Evolutionary conservation across 35 echinoderm and acorn worm genomes (phyloP).

Genomic region (Amphiura filiformis): DNA sequence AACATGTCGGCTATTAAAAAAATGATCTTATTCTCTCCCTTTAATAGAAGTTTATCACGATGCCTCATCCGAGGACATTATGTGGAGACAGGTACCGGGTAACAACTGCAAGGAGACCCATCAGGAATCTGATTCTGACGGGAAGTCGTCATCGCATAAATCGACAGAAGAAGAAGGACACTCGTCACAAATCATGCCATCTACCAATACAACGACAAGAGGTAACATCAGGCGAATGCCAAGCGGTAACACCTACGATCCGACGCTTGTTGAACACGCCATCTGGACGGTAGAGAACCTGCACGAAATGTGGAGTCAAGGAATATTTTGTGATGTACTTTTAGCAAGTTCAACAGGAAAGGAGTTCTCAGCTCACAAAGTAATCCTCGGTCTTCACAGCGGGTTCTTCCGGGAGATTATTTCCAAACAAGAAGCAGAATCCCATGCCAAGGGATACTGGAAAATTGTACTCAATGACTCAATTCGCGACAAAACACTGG

Average conservation of each 20-base stretch:
- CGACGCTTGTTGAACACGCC: background rate
- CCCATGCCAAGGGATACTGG: background rate
- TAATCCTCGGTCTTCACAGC: conserved; percentile 26
- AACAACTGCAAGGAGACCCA: no score
- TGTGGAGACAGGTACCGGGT: no score
- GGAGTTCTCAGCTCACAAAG: conserved; percentile 6
- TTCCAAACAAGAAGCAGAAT: background rate
- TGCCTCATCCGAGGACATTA: no score
- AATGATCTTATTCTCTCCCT: no score
- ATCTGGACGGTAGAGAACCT: conserved; percentile 9
- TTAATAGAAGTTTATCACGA: no score
- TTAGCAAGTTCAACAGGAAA: background rate
- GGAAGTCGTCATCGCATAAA: no score
- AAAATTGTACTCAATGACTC: background rate
- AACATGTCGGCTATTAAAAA: no score
- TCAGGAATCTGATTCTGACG: no score
- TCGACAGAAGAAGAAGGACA: no score
- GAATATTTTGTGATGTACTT: conserved; percentile 33
- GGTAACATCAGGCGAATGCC: background rate
- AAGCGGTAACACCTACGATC: background rate
- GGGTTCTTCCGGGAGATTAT: conserved; percentile 18
- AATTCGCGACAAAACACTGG: background rate
- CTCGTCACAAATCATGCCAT: no score
- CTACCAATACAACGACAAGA: no score
- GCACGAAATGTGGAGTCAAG: conserved; percentile 8